These are phyloP conservation scores for Labrus mixtus DNA, from an alignment of 2,113 vertebrate genomes.

Conservation along the genomic window DNA sequence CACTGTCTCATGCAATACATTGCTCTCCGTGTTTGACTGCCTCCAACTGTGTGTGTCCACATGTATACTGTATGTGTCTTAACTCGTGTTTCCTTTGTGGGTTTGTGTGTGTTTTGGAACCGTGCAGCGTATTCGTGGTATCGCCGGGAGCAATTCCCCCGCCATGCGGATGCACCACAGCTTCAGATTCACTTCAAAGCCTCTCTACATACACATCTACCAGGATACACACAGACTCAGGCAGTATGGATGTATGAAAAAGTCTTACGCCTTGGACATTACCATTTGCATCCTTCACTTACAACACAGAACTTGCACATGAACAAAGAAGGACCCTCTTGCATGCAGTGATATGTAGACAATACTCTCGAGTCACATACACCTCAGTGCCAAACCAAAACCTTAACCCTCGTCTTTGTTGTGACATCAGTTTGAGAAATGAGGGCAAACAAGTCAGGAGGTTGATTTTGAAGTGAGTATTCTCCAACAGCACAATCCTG, in stretches of 20 bases:
- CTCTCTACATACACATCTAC: conserved; percentile 4
- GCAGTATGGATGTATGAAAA: conserved; percentile 2
- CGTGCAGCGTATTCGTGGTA: conserved; percentile 15
- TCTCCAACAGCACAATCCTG: conserved; percentile 4
- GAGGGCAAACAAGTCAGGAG: conserved; percentile 13
- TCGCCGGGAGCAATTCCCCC: conserved; percentile 47
- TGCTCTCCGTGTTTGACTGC: conserved; percentile 40
- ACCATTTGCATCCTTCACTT: not conserved
- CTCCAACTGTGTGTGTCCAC: conserved; percentile 59
- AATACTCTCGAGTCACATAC: conserved; percentile 5
- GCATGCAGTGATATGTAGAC: not conserved
- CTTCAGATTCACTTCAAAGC: conserved; percentile 59
- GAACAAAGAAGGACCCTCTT: not conserved
- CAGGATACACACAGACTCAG: not conserved
- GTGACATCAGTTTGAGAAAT: conserved; percentile 33
- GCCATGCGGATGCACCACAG: conserved; percentile 40
- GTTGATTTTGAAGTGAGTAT: not conserved
- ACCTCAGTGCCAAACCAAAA: conserved; percentile 7
- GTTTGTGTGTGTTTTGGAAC: conserved; percentile 25
- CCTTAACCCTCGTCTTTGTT: conserved; percentile 9
- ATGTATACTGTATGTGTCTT: conserved; percentile 34
- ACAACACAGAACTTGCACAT: not conserved
- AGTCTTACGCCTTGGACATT: not conserved
- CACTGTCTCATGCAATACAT: conserved; percentile 67
- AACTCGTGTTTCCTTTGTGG: not conserved